phyloP scores from a whole-genome alignment of 2,888 invertebrate species.

The Subacronicta megacephala region DNA sequence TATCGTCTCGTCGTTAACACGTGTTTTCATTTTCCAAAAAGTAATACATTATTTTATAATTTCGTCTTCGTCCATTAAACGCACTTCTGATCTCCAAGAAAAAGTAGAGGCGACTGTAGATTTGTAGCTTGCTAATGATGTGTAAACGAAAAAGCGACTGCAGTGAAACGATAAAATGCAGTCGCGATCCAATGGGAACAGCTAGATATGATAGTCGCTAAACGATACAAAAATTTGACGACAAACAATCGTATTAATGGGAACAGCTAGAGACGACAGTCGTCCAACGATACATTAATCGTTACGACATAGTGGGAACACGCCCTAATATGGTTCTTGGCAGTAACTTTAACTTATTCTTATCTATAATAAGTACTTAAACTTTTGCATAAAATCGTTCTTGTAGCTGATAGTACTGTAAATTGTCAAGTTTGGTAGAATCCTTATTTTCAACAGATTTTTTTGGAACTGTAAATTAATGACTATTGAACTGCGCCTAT shows the following conservation, averaged over 20 bases:
- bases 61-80: conserved; percentile 20
- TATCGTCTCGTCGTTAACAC: too few species aligned
- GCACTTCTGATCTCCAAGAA: conserved; percentile 27
- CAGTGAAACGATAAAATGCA: conserved; percentile 30
- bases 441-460: too few species aligned
- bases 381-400: too few species aligned
- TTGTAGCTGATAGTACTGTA: too few species aligned
- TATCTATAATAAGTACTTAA: too few species aligned
- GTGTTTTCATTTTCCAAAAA: too few species aligned
- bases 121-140: conserved; percentile 30
- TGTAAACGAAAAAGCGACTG: conserved; percentile 35
- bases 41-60: conserved; percentile 28
- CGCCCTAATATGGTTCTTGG: too few species aligned
- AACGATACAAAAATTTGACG: conserved; percentile 22
- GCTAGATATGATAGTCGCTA: conserved; percentile 24
- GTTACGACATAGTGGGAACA: conserved; percentile 19
- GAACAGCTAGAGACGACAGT: conserved; percentile 26
- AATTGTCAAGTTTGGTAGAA: too few species aligned
- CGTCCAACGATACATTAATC: conserved; percentile 22
- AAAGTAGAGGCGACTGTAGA: conserved; percentile 27
- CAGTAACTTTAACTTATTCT: too few species aligned
- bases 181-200: conserved; percentile 30
- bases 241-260: conserved; percentile 26
- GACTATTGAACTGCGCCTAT: too few species aligned
- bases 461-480: too few species aligned